These are phyloP conservation scores for Calidris pygmaea DNA, from an alignment of 2,113 vertebrate species.

Conservation along the genomic window DNA sequence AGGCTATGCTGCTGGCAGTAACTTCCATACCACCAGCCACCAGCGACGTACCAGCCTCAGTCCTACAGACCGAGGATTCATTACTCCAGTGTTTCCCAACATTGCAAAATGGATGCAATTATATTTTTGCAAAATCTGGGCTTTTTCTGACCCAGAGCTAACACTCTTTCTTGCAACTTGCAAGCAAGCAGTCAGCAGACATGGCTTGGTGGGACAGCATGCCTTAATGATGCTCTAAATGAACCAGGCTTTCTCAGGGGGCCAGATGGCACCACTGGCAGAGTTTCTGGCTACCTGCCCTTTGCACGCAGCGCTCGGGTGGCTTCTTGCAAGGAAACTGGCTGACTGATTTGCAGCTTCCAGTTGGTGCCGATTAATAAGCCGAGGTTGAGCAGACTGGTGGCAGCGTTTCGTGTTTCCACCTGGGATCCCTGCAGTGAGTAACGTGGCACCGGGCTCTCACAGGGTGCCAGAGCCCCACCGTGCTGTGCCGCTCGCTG, in stretches of 20 bases:
- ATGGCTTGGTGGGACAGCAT: fast-evolving
- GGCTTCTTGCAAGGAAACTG: neutral
- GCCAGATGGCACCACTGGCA: neutral
- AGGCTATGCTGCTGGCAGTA: fast-evolving
- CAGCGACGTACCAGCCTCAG: fast-evolving
- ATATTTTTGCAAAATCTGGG: neutral
- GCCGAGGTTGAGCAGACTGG: neutral
- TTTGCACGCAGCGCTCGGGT: neutral
- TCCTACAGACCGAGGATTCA: fast-evolving
- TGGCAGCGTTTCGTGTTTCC: neutral
- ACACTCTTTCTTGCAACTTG: neutral
- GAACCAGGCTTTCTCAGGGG: neutral
- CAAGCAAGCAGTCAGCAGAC: neutral
- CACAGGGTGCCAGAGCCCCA: neutral
- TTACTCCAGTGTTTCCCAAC: neutral
- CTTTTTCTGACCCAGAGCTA: neutral
- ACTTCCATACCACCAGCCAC: neutral
- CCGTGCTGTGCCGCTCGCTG: fast-evolving
- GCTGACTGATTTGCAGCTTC: neutral
- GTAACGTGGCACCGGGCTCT: neutral
- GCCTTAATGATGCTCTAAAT: neutral
- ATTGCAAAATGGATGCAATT: neutral
- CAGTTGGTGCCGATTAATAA: neutral
- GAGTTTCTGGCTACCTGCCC: neutral
- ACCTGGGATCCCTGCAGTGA: neutral